phyloP scores from a whole-genome alignment of 2,113 vertebrate genomes.

The Ammospiza nelsoni region DNA sequence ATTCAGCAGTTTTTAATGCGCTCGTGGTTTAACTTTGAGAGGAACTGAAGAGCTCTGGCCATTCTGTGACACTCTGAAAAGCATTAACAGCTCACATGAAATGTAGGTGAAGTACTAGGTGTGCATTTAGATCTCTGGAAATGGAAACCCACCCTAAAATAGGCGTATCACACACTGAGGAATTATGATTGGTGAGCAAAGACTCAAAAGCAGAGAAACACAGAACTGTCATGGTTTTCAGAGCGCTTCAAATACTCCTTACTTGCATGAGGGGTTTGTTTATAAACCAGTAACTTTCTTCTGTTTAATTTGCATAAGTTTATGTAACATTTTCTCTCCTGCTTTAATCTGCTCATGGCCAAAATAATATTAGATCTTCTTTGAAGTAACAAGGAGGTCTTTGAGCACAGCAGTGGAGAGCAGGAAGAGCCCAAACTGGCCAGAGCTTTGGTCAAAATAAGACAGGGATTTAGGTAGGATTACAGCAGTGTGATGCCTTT shows the following conservation, averaged over 20 bases:
- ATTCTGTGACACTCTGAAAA: neutral
- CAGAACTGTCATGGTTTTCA: neutral
- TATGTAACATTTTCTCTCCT: neutral
- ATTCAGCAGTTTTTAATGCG: neutral
- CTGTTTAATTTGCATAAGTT: neutral
- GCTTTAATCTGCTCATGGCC: neutral
- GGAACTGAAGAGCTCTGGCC: neutral
- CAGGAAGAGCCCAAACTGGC: neutral
- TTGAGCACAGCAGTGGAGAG: neutral
- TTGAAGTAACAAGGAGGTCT: neutral
- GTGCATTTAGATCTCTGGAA: fast-evolving
- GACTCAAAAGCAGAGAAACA: neutral
- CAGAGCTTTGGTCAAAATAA: neutral
- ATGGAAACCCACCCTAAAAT: neutral
- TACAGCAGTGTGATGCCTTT: neutral
- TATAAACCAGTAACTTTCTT: neutral
- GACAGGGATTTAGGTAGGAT: neutral
- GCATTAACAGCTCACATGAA: neutral
- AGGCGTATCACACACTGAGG: neutral
- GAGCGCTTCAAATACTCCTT: neutral
- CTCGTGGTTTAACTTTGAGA: neutral
- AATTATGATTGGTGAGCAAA: neutral
- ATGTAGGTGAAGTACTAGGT: neutral
- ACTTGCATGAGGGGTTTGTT: neutral
- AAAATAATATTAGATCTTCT: neutral